Base-by-base conservation (phyloP, 1,140 invertebrate species). In the Kradibia gibbosae region DNA sequence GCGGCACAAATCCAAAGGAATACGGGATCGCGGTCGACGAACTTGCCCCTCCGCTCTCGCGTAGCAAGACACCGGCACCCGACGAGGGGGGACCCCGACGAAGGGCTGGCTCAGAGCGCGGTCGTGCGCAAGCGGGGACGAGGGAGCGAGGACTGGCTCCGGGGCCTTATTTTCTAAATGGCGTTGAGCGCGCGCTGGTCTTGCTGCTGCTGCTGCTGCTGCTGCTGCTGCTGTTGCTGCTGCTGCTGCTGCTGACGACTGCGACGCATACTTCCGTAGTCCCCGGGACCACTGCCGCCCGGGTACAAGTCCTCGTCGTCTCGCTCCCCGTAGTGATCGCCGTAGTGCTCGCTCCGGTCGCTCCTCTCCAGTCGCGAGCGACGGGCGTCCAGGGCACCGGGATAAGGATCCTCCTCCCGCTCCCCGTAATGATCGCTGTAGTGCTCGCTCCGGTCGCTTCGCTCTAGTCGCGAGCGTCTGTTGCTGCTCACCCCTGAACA, bases 81-180 rank as follows among this genome's bases (percentile, higher is more conserved):
- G 31, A 65, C 7, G 39, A 20, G n/a, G 15, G 7, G 8, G 34
- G 3, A 13, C 34, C 4, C 34, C 1, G 42, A 2, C 10, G 42
- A 72, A 15, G 65, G 62, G 45, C 42, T 31, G 11, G n/a, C 78
- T 82, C 83, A 91, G 73, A 91, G 89, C 87, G 90, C 90, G 84
- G 90, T 91, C 85, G 90, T 91, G 88, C 90, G 90, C 85, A 91
- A 86, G 82, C 89, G 86, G 87, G 90, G 90, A 89, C 90, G 91
- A 86, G 90, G 90, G 86, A 88, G 89, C 85, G 90, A 85, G 86
- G 89, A 90, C 88, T 90, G 88, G 86, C 90, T 90, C 90, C 90
- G 90, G 90, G 90, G 90, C 89, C 89, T 88, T 89, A 88, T 88
- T 86, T 91, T 89, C 90, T 91, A 91, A 89, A 91, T 91, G 86